phyloP scores from a whole-genome alignment of 2,888 invertebrate genomes.

The Baccha elongata region DNA sequence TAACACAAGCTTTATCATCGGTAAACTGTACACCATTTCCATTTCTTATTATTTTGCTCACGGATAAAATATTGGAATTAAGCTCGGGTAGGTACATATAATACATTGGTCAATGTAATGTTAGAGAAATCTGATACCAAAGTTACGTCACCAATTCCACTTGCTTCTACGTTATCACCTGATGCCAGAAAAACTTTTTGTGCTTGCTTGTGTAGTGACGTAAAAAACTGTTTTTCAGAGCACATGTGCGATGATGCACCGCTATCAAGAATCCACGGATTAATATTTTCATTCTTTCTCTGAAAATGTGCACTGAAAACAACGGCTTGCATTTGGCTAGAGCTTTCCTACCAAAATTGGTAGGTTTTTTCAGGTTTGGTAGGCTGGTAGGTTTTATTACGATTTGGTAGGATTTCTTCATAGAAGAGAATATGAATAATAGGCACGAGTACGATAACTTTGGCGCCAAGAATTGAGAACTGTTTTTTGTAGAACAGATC shows the following conservation, averaged over 20 bases:
- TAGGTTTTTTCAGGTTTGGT: too few relatives aligned
- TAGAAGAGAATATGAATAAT: too few relatives aligned
- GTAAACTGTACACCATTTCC: constrained; percentile 22
- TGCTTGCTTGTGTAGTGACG: constrained; percentile 1
- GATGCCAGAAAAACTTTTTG: constrained; percentile 30
- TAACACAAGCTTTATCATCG: constrained; percentile 20
- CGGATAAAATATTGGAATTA: constrained; percentile 29
- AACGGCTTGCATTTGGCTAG: constrained; percentile 15
- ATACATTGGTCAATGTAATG: constrained; percentile 24
- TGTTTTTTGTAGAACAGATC: too few relatives aligned
- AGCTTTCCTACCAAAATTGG: too few relatives aligned
- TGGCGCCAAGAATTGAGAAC: too few relatives aligned
- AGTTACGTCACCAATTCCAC: constrained; percentile 23
- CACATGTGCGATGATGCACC: constrained; percentile 41
- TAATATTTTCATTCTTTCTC: not conserved
- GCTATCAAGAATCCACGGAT: constrained; percentile 42
- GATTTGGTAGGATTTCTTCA: too few relatives aligned
- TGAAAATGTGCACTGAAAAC: constrained; percentile 26
- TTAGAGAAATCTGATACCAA: constrained; percentile 8
- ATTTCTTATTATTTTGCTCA: constrained; percentile 40
- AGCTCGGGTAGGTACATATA: constrained; percentile 46
- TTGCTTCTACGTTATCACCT: constrained; percentile 18
- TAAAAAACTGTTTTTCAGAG: constrained; percentile 20
- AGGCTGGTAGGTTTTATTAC: too few relatives aligned
- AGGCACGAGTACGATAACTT: too few relatives aligned